Percentiles rank a stretch among this genome's conserved stretches.
Evolutionary conservation across 2,797 vertebrate genomes (phyloP).

Genomic region (Geotrypetes seraphini): DNA sequence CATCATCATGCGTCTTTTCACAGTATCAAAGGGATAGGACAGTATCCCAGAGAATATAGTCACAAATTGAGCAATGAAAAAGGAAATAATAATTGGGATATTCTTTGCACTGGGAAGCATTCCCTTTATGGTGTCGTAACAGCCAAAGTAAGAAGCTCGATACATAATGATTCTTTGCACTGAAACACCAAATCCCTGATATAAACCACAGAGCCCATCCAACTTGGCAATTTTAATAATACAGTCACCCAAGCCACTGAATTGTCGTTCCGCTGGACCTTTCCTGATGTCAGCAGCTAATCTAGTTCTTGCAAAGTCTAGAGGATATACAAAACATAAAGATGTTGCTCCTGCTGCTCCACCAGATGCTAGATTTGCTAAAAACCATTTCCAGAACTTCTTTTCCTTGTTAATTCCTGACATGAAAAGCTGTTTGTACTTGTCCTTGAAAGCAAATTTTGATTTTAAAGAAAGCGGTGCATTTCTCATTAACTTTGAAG

Average conservation of each 20-base stretch:
- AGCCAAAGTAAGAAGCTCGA: constrained; percentile 34
- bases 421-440: no score
- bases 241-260: constrained; percentile 32
- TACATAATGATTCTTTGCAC: constrained; percentile 33
- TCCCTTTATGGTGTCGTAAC: constrained; percentile 34
- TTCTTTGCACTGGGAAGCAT: constrained; percentile 39
- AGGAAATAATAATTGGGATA: constrained; percentile 29
- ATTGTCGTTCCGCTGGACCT: constrained; percentile 30
- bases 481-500: no score
- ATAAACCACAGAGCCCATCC: constrained; percentile 25
- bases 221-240: constrained; percentile 22
- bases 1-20: constrained; percentile 34
- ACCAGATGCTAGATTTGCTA: constrained; percentile 37
- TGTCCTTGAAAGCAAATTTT: no score
- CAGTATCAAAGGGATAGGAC: constrained; percentile 40
- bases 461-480: no score
- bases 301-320: constrained; percentile 34
- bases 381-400: constrained; percentile 37
- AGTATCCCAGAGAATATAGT: constrained; percentile 38
- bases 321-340: constrained; percentile 30
- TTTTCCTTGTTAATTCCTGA: no score
- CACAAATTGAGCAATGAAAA: constrained; percentile 39
- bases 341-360: constrained; percentile 39
- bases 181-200: constrained; percentile 32
- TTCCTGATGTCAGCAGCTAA: constrained; percentile 34